phyloP scores from a whole-genome alignment of 2,888 invertebrate genomes.

The Opisthograptis luteolata region DNA sequence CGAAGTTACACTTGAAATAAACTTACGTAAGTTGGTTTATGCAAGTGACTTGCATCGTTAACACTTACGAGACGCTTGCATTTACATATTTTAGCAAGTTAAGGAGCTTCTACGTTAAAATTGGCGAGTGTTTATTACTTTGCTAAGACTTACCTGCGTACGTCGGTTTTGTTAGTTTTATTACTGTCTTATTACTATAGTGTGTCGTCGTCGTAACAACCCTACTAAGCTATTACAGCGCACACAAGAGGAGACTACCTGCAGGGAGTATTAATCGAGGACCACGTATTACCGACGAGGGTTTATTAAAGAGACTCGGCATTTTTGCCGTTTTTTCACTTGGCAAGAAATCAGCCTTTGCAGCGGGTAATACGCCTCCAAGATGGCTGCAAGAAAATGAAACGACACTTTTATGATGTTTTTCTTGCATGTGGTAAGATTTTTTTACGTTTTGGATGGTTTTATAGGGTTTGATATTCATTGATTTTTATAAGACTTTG shows the following conservation, averaged over 20 bases:
- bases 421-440: slow-evolving; percentile 17
- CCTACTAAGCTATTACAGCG: too few species aligned
- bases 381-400: slow-evolving; percentile 41
- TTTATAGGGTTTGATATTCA: slow-evolving; percentile 20
- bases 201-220: background rate
- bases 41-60: background rate
- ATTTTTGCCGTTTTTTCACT: slow-evolving; percentile 56
- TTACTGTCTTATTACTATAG: background rate
- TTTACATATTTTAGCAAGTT: slow-evolving; percentile 12
- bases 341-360: slow-evolving; percentile 2
- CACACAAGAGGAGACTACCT: background rate
- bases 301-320: slow-evolving; percentile 68
- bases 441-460: slow-evolving; percentile 13
- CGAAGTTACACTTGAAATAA: background rate
- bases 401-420: slow-evolving; percentile 42
- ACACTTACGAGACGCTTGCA: background rate
- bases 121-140: slow-evolving; percentile 21
- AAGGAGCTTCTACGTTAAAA: background rate
- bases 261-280: slow-evolving; percentile 27
- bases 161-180: background rate
- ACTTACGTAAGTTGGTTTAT: background rate
- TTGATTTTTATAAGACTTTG: slow-evolving; percentile 10
- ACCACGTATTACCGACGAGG: slow-evolving; percentile 35
- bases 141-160: slow-evolving; percentile 1
- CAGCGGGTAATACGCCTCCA: slow-evolving; percentile 45